phyloP scores from a whole-genome alignment of 2,888 invertebrate species.

The Stenurella melanura region DNA sequence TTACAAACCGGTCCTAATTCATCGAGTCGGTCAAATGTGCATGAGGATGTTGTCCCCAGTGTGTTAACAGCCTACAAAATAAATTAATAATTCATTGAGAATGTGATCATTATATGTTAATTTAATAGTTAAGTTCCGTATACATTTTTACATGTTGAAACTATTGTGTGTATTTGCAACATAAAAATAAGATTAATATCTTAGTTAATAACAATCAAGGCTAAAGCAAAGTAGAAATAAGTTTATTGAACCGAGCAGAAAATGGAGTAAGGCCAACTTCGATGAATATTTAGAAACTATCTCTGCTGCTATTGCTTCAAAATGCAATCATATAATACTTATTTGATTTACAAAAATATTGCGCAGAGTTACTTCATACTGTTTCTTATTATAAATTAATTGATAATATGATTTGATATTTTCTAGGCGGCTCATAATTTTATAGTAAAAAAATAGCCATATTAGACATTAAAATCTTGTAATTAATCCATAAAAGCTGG shows the following conservation, averaged over 20 bases:
- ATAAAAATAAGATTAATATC: background rate
- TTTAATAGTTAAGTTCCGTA: background rate
- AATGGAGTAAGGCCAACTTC: slow-evolving; percentile 30
- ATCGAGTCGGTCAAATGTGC: slow-evolving; percentile 92
- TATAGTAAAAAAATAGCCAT: no score
- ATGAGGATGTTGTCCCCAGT: slow-evolving; percentile 96
- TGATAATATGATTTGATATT: background rate
- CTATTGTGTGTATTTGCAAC: background rate
- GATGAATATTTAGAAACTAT: background rate
- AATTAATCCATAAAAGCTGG: no score
- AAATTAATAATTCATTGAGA: background rate
- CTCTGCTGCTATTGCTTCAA: background rate
- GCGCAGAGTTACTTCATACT: background rate
- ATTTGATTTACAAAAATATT: background rate
- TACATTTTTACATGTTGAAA: background rate
- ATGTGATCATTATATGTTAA: background rate
- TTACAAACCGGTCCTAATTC: slow-evolving; percentile 94
- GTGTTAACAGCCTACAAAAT: slow-evolving; percentile 86
- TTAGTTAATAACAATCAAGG: slow-evolving; percentile 18
- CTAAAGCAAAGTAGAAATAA: slow-evolving; percentile 21
- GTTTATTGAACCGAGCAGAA: slow-evolving; percentile 20
- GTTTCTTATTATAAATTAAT: background rate
- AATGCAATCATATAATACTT: background rate
- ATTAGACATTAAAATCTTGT: no score
- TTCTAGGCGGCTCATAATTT: background rate